A percentile compares a stretch with the other conserved stretches of the same genome.
Conservation (phyloP, 2,797 vertebrate genomes). For the Potorous gilbertii region DNA sequence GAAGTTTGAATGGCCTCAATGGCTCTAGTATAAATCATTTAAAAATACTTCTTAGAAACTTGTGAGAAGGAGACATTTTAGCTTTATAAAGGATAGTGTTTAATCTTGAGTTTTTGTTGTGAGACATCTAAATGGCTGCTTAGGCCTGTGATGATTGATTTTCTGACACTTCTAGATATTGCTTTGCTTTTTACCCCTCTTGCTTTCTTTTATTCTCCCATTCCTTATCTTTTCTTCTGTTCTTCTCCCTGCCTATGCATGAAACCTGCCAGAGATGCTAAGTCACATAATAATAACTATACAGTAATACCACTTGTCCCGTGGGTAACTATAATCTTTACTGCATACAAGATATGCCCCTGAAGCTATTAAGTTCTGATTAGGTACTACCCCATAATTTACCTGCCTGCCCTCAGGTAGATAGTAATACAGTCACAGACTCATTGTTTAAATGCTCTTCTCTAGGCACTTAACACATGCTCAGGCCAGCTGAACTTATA, state of each 20-base stretch:
- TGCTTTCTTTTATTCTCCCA: neutral
- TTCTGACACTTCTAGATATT: neutral
- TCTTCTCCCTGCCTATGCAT: slow-evolving; percentile 23
- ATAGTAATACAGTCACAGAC: neutral
- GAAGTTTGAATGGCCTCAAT: neutral
- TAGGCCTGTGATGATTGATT: neutral
- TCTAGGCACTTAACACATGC: neutral
- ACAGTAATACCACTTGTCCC: neutral
- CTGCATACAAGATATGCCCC: neutral
- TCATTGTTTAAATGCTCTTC: neutral
- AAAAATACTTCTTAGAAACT: slow-evolving; percentile 41
- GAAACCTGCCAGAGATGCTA: neutral
- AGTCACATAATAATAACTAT: neutral
- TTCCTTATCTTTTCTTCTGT: neutral
- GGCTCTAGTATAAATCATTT: neutral
- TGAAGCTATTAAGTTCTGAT: neutral
- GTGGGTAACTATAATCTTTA: neutral
- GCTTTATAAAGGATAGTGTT: slow-evolving; percentile 23
- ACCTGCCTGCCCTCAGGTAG: neutral
- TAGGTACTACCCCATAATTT: neutral
- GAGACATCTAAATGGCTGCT: neutral
- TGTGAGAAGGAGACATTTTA: neutral
- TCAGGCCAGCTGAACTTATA: neutral
- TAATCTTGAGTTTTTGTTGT: slow-evolving; percentile 47
- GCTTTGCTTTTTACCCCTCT: neutral